These are phyloP conservation scores for Brachyopa scutellaris DNA, from an alignment of 2,888 invertebrate genomes.

Conservation along the genomic window DNA sequence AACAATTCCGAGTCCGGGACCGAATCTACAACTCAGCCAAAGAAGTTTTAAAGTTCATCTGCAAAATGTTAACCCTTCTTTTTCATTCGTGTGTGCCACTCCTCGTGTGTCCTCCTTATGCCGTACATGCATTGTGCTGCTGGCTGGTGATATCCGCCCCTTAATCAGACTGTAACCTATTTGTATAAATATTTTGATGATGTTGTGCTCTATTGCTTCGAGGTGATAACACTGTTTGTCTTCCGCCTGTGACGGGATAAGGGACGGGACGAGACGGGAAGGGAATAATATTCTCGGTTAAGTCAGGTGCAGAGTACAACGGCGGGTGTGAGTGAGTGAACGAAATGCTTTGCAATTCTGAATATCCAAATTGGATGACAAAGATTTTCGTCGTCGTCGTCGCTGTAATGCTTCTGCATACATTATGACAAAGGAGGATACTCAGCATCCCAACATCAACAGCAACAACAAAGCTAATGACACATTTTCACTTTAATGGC, in stretches of 20 bases:
- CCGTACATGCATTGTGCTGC: constrained; percentile 58
- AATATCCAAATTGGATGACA: constrained; percentile 70
- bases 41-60: constrained; percentile 54
- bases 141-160: constrained; percentile 71
- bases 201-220: constrained; percentile 73
- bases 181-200: constrained; percentile 73
- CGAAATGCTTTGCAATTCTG: constrained; percentile 62
- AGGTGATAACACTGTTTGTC: constrained; percentile 72
- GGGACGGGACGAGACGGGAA: background rate
- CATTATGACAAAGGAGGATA: constrained; percentile 16
- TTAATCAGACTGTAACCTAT: constrained; percentile 72
- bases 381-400: constrained; percentile 60
- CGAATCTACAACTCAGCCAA: background rate
- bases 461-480: constrained; percentile 66
- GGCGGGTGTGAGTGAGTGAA: background rate
- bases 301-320: constrained; percentile 14
- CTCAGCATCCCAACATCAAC: background rate
- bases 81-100: constrained; percentile 4
- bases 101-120: constrained; percentile 30
- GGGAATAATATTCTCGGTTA: background rate
- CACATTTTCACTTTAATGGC: constrained; percentile 71
- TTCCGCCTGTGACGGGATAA: constrained; percentile 49
- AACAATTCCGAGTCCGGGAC: background rate
- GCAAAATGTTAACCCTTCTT: constrained; percentile 4
- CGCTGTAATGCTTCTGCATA: constrained; percentile 27